phyloP scores from a whole-genome alignment of 2,797 vertebrate species.

The Knipowitschia caucasica region DNA sequence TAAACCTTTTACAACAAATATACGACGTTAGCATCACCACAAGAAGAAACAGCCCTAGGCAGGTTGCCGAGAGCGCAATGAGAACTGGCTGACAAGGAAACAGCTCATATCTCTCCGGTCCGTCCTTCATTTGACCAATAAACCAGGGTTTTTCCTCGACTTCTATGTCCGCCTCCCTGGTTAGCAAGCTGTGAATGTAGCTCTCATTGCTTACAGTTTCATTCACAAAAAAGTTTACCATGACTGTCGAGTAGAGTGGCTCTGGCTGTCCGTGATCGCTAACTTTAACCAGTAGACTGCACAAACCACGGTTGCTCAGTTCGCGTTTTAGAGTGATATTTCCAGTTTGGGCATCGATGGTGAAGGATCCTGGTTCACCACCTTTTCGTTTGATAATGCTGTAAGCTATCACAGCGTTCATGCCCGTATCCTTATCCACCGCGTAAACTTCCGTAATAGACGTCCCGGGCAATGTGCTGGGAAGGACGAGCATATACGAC shows the following conservation, averaged over 20 bases:
- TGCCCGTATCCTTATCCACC: conserved; percentile 95
- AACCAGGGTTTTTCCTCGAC: conserved; percentile 84
- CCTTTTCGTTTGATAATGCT: conserved; percentile 95
- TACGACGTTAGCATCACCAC: conserved; percentile 86
- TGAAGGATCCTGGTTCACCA: conserved; percentile 88
- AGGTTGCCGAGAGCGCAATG: conserved; percentile 85
- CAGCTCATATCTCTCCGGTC: conserved; percentile 76
- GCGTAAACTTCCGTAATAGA: conserved; percentile 97
- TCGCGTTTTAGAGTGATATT: conserved; percentile 94
- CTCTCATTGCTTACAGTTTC: conserved; percentile 97
- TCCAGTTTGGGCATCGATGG: conserved; percentile 92
- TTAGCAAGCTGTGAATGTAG: conserved; percentile 91
- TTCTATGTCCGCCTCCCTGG: conserved; percentile 85
- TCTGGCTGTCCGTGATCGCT: conserved; percentile 96
- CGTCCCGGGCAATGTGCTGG: conserved; percentile 90
- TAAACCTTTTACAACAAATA: conserved; percentile 85
- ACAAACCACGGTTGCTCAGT: conserved; percentile 89
- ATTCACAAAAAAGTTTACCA: conserved; percentile 98
- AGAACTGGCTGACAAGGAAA: conserved; percentile 84
- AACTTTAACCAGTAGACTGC: conserved; percentile 94
- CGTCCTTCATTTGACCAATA: conserved; percentile 76
- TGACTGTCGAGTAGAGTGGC: conserved; percentile 89
- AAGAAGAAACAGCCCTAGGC: conserved; percentile 84
- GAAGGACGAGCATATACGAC: conserved; percentile 93
- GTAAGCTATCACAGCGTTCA: conserved; percentile 98